These are phyloP conservation scores for Jordanella pulchra DNA, from an alignment of 2,797 vertebrate species.

Conservation along the genomic window DNA sequence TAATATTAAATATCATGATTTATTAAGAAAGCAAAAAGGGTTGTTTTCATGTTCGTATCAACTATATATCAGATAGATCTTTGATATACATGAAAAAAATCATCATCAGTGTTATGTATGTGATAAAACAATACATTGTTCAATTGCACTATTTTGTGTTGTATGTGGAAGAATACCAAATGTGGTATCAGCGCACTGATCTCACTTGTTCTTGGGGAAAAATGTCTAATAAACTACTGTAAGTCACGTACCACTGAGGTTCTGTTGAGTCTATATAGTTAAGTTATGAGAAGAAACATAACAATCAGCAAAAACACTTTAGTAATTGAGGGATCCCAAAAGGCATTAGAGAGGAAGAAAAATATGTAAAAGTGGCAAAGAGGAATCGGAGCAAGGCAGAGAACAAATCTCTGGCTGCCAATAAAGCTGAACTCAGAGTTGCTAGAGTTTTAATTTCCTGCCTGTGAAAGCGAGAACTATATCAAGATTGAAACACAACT, in stretches of 20 bases:
- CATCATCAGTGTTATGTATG: too few species aligned
- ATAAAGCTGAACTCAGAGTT: conserved; percentile 47
- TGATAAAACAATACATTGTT: too few species aligned
- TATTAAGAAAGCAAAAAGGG: background rate
- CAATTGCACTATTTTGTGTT: too few species aligned
- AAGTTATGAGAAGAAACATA: too few species aligned
- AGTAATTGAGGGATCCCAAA: conserved; percentile 3
- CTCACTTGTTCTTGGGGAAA: too few species aligned
- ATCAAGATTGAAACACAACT: conserved; percentile 66
- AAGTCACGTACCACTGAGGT: too few species aligned
- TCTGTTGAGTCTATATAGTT: too few species aligned
- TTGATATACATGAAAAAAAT: background rate
- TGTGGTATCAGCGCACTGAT: too few species aligned
- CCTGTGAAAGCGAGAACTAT: conserved; percentile 60
- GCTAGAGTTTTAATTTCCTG: conserved; percentile 73
- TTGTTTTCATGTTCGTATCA: background rate
- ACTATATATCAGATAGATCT: background rate
- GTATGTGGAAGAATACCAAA: too few species aligned
- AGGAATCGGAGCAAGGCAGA: conserved; percentile 22
- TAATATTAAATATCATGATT: background rate
- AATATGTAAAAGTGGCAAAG: conserved; percentile 6
- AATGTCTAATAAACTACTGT: too few species aligned
- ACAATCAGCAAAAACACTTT: background rate
- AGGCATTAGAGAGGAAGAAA: conserved; percentile 18
- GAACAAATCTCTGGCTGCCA: conserved; percentile 48